Evolutionary conservation across 2,888 invertebrate genomes (phyloP), one percentile per base, ranked within the genome.

Genomic region (Cotesia congregata): DNA sequence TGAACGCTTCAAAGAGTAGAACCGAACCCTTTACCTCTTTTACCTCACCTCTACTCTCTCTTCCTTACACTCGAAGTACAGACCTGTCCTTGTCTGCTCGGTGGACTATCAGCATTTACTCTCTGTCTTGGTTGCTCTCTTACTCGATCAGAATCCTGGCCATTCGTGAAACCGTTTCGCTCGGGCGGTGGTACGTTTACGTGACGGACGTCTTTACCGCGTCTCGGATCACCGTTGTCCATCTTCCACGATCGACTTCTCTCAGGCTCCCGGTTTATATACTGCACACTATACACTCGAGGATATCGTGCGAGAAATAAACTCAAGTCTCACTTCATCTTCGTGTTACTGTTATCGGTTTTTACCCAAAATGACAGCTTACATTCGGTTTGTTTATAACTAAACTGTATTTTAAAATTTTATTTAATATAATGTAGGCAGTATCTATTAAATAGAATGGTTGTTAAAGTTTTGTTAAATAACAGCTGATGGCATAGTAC

Each of bases 141-240:
- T 75, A 67, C 50, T 72, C 67, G 9, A 50, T 50, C 50, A 50
- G 50, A 50, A 50, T 50, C 65, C 30, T 40, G 71, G 67, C 50
- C 77, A 40, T 75, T 75, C 77, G 67, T 74, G 75, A 65, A 78
- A 72, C 68, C 60, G 75, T 72, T 67, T 76, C 59, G 67, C 39
- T 71, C 64, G 41, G 71, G 59, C 70, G 72, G 67, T 65, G 61
- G 67, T 65, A 72, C 67, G 69, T 74, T 50, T 75, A 80, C 79
- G 79, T 78, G 78, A 80, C 77, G 77, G 64, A 78, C 79, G 77
- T 80, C 75, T 78, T 72, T 75, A 50, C 75, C 77, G 73, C 40
- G 59, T 72, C 67, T 61, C 61, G n/a, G 71, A 65, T 75, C 72
- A 70, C 74, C 72, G 72, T 68, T 73, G 78, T 79, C 76, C 79